Evolutionary conservation across 2,797 vertebrate genomes (phyloP), one percentile per base, ranked within the genome.

Genomic region (Hydrophis major): DNA sequence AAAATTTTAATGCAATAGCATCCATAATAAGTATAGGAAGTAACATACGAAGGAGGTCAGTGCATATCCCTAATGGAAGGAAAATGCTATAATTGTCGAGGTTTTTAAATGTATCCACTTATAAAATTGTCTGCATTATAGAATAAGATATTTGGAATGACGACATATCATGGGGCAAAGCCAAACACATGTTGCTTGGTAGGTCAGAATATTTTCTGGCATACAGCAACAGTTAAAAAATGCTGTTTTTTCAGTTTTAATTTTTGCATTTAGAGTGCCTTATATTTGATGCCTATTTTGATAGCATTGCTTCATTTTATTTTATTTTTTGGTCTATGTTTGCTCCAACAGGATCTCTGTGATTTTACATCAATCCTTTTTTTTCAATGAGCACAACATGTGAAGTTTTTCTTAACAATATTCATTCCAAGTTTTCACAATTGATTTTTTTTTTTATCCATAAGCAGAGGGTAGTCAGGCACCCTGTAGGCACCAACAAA

Each of bases 181-280:
- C 97, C 97, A 98, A 98, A 98, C 95, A 97, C 97, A 96, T 93
- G 63, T 96, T 97, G 97, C 97, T 98, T 97, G 98, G 97, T 98
- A 95, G 94, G 95, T 97, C 96, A 96, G 93, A 96, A 95, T 0
- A 55, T 98, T 97, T 96, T 96, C 92, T 97, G 97, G 96, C 96
- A 96, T 96, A 97, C 94, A 96, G 96, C 97, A 96, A 96, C 97
- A 95, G 95, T 97, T 96, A 95, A 93, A 53, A 97, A 96, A 96
- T 97, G 98, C 98, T 98, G 97, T 93, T 97, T n/a, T 50, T 97
- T 96, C 95, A 55, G 96, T 98, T 98, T 98, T 95, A 96, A 98
- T 99, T 98, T 98, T 98, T 98, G 98, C 99, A 99, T 99, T 99
- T 99, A 99, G 98, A 99, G 99, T 99, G 99, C 99, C 99, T 99